Percentiles rank a stretch among this genome's conserved stretches.
phyloP scores from a whole-genome alignment of 1,140 invertebrate genomes.

The Heliconius eleuchia region DNA sequence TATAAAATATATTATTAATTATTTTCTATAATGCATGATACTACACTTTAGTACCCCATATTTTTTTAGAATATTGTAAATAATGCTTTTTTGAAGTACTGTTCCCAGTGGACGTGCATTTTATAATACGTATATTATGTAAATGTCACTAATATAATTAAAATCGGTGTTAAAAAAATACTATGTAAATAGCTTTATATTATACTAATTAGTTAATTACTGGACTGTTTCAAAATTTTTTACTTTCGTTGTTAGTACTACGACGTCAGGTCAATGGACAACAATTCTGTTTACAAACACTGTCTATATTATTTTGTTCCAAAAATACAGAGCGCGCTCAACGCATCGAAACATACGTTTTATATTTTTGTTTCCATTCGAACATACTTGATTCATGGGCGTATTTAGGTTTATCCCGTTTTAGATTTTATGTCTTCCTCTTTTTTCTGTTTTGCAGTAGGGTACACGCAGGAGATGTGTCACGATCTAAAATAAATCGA shows the following conservation, averaged over 20 bases:
- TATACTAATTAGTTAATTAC: background rate
- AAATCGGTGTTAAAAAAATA: too few relatives aligned
- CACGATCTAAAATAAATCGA: background rate
- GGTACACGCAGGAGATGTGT: background rate
- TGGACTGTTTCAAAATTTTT: background rate
- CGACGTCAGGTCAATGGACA: constrained; percentile 6
- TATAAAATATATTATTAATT: too few relatives aligned
- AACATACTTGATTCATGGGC: background rate
- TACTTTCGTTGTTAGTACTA: background rate
- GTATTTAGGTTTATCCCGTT: background rate
- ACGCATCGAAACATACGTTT: constrained; percentile 19
- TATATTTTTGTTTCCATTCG: constrained; percentile 22
- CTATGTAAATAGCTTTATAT: background rate
- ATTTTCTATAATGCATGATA: too few relatives aligned
- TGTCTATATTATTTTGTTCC: background rate
- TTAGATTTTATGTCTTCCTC: constrained; percentile 1
- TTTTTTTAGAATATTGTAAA: too few relatives aligned
- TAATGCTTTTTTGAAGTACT: too few relatives aligned
- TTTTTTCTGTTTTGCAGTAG: background rate
- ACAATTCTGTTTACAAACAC: constrained; percentile 26
- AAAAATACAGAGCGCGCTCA: constrained; percentile 27
- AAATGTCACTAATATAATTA: too few relatives aligned
- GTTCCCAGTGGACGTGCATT: too few relatives aligned
- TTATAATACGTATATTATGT: too few relatives aligned
- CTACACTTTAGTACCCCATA: too few relatives aligned